These are phyloP conservation scores for Takifugu flavidus DNA, from an alignment of 2,113 vertebrate genomes.

Conservation along the genomic window DNA sequence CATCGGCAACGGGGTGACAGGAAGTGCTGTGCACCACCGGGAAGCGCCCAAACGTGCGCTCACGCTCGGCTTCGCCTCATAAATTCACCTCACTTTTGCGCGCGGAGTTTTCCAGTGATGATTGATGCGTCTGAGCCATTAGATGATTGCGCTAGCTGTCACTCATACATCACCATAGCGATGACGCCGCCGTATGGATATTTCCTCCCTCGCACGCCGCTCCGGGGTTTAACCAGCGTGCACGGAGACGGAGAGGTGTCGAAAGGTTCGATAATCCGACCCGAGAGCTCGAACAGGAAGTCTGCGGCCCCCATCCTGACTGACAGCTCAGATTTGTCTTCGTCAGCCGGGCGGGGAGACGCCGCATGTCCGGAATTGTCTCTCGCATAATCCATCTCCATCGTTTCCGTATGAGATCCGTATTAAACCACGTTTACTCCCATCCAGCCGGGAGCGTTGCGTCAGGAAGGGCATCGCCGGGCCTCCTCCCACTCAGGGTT, in stretches of 20 bases:
- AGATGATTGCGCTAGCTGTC: conserved; percentile 5
- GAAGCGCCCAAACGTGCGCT: too few species aligned
- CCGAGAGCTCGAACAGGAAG: background rate
- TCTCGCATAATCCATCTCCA: background rate
- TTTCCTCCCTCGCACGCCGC: background rate
- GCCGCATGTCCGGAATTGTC: background rate
- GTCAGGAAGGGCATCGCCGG: too few species aligned
- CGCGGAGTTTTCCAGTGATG: conserved; percentile 1
- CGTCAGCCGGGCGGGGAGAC: background rate
- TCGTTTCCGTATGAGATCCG: too few species aligned
- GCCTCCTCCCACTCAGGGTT: conserved; percentile 2
- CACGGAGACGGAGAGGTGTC: background rate
- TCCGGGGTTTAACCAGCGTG: background rate
- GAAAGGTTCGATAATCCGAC: background rate
- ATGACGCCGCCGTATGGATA: background rate
- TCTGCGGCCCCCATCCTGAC: background rate
- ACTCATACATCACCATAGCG: background rate
- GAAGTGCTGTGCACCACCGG: too few species aligned
- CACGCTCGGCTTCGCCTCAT: background rate
- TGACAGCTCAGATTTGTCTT: background rate
- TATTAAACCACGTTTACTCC: too few species aligned
- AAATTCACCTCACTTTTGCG: background rate
- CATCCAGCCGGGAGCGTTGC: too few species aligned
- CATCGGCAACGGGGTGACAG: background rate
- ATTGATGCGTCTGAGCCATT: conserved; percentile 16